These are phyloP conservation scores for Neodiprion virginianus DNA, from an alignment of 1,140 invertebrate genomes.

Conservation along the genomic window DNA sequence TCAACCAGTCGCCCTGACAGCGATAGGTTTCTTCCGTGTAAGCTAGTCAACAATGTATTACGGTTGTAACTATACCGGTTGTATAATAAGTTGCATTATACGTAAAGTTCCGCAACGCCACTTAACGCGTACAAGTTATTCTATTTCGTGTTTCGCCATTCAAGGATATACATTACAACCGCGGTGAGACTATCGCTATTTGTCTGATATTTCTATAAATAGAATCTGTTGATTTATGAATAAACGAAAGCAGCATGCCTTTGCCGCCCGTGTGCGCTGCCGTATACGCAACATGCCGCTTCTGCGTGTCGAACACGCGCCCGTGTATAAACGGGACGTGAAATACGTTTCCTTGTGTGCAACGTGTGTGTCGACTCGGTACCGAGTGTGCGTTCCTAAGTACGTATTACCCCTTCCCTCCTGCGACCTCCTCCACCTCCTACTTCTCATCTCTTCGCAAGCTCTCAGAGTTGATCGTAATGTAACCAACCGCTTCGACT, in stretches of 20 bases:
- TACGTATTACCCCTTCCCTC: slow-evolving; percentile 13
- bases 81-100: too few relatives aligned
- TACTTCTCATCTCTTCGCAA: slow-evolving; percentile 8
- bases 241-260: slow-evolving; percentile 52
- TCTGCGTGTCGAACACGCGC: not conserved
- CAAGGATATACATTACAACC: slow-evolving; percentile 40
- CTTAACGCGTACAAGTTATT: too few relatives aligned
- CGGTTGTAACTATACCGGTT: too few relatives aligned
- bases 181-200: slow-evolving; percentile 48
- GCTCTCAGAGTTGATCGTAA: too few relatives aligned
- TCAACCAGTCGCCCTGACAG: too few relatives aligned
- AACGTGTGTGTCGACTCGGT: slow-evolving; percentile 14
- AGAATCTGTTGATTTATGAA: slow-evolving; percentile 56
- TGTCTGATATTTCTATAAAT: slow-evolving; percentile 53
- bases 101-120: too few relatives aligned
- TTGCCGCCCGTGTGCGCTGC: not conserved
- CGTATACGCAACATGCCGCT: not conserved
- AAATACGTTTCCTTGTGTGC: not conserved
- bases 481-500: too few relatives aligned
- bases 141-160: slow-evolving; percentile 38
- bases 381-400: slow-evolving; percentile 28
- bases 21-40: too few relatives aligned
- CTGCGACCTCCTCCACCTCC: slow-evolving; percentile 18
- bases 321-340: not conserved
- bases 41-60: too few relatives aligned